These are phyloP conservation scores for Tenrec ecaudatus DNA, from an alignment of 2,113 vertebrate species.

Conservation along the genomic window DNA sequence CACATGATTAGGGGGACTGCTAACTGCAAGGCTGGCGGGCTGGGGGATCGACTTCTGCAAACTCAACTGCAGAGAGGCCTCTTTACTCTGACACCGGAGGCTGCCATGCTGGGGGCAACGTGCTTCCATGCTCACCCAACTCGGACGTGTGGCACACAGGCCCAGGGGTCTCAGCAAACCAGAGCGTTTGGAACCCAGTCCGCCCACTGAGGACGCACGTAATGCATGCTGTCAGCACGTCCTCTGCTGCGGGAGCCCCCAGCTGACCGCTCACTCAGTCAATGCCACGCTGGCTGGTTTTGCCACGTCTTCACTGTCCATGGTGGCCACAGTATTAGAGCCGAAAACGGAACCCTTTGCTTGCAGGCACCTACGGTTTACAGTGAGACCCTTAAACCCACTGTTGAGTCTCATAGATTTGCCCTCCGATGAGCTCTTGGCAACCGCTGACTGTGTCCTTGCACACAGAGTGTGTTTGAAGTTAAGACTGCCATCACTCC, in stretches of 20 bases:
- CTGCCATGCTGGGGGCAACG: neutral
- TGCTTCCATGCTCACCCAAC: neutral
- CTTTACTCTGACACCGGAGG: neutral
- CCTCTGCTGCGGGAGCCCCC: neutral
- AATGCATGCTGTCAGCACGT: neutral
- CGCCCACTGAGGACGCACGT: neutral
- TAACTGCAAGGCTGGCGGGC: neutral
- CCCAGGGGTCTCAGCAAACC: neutral
- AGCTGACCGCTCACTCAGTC: neutral
- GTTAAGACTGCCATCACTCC: too few relatives aligned
- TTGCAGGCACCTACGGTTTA: too few relatives aligned
- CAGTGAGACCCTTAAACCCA: too few relatives aligned
- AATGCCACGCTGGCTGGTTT: neutral
- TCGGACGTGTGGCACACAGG: neutral
- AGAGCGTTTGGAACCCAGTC: neutral
- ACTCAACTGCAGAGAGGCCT: neutral
- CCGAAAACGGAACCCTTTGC: too few relatives aligned
- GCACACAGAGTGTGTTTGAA: too few relatives aligned
- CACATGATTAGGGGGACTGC: neutral
- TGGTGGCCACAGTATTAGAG: neutral
- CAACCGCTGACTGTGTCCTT: too few relatives aligned
- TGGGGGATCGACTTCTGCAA: neutral
- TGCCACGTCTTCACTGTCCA: slow-evolving; percentile 7
- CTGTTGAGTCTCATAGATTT: too few relatives aligned
- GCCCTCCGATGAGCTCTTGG: too few relatives aligned